Evolutionary conservation across 2,888 invertebrate genomes (phyloP).

Genomic region (Cryptocephalus primarius): DNA sequence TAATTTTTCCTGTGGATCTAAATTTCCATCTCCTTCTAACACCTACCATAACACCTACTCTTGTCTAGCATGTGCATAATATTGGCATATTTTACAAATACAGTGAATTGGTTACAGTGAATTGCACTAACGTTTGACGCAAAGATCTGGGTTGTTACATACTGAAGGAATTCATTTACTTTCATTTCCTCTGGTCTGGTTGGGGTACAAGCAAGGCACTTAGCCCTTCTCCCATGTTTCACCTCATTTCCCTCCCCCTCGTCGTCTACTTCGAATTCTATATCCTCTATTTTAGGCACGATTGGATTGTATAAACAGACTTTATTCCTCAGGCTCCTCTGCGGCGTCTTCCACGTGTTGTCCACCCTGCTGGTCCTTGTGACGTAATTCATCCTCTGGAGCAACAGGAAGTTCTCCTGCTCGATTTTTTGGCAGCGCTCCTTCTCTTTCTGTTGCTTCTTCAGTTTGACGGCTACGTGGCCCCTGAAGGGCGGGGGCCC

Average conservation of each 20-base stretch:
- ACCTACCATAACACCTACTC: too few species aligned
- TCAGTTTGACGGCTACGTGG: slow-evolving; percentile 57
- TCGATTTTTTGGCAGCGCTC: slow-evolving; percentile 55
- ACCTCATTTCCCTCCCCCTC: slow-evolving; percentile 5
- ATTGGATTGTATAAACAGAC: slow-evolving; percentile 15
- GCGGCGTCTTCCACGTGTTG: slow-evolving; percentile 53
- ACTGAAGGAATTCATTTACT: background rate
- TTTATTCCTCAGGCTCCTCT: slow-evolving; percentile 41
- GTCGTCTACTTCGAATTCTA: slow-evolving; percentile 7
- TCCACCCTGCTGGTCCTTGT: slow-evolving; percentile 57
- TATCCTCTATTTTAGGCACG: slow-evolving; percentile 15
- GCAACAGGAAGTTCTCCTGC: slow-evolving; percentile 55
- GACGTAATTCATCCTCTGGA: slow-evolving; percentile 54
- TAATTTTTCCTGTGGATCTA: too few species aligned
- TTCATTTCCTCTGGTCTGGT: background rate
- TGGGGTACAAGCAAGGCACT: slow-evolving; percentile 20
- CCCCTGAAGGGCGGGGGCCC: slow-evolving; percentile 49
- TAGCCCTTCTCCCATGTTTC: slow-evolving; percentile 13
- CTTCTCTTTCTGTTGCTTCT: slow-evolving; percentile 56
- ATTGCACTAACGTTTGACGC: too few species aligned
- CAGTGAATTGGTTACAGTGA: too few species aligned
- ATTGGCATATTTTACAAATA: too few species aligned
- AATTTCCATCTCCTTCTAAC: too few species aligned
- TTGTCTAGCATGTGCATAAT: too few species aligned
- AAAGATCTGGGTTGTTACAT: too few species aligned